These are phyloP conservation scores for Brachylomia viminalis DNA, from an alignment of 2,888 invertebrate species.

Conservation along the genomic window DNA sequence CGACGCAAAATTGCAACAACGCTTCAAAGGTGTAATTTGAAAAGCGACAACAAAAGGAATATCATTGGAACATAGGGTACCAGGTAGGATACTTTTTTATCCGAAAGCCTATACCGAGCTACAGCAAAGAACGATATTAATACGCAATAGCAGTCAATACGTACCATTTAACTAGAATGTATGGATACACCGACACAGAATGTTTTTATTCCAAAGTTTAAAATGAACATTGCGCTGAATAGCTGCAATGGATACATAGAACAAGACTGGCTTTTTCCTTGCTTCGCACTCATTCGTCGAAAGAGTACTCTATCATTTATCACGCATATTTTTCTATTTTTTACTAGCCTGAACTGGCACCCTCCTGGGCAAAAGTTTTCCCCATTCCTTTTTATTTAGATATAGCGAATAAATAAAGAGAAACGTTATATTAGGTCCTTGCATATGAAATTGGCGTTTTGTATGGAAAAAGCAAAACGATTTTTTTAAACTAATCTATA, in stretches of 20 bases:
- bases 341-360: not conserved
- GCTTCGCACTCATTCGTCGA: slow-evolving; percentile 22
- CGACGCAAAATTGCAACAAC: not conserved
- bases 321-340: slow-evolving; percentile 2
- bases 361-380: no score
- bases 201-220: slow-evolving; percentile 24
- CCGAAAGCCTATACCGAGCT: not conserved
- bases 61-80: not conserved
- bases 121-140: slow-evolving; percentile 26
- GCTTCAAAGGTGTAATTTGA: not conserved
- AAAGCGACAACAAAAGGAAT: slow-evolving; percentile 1
- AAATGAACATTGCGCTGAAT: slow-evolving; percentile 45
- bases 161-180: slow-evolving; percentile 37
- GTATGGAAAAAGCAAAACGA: no score
- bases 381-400: not conserved
- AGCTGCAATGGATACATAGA: slow-evolving; percentile 39
- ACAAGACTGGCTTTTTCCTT: slow-evolving; percentile 13
- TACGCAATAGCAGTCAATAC: slow-evolving; percentile 37
- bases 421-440: not conserved
- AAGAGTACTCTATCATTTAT: slow-evolving; percentile 11
- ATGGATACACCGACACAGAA: slow-evolving; percentile 23
- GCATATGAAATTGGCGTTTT: no score
- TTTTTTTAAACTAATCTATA: no score
- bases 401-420: not conserved
- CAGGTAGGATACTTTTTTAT: slow-evolving; percentile 17